phyloP scores from a whole-genome alignment of 2,797 vertebrate genomes.

The Cygnus olor region DNA sequence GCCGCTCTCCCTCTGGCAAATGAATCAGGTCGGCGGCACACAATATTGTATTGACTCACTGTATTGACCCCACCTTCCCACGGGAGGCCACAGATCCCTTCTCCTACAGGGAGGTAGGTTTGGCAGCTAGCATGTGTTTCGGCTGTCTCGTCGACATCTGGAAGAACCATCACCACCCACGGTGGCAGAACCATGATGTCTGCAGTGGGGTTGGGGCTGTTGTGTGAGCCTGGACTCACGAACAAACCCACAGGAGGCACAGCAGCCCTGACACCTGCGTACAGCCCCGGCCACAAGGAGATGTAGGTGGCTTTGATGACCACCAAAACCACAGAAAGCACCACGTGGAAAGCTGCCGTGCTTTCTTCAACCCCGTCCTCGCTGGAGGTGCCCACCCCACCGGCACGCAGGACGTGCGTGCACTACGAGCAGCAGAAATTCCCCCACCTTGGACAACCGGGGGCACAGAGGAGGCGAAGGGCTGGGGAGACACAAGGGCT shows the following conservation, averaged over 20 bases:
- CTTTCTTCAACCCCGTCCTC: not conserved
- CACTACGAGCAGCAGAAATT: too few species aligned
- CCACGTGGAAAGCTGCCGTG: too few species aligned
- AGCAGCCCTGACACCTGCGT: not conserved
- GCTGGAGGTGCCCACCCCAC: too few species aligned
- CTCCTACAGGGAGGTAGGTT: not conserved
- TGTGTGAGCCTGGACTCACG: not conserved
- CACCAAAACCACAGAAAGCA: not conserved
- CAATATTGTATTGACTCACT: fast-evolving
- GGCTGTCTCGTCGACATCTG: not conserved
- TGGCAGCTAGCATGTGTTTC: not conserved
- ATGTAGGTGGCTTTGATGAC: not conserved
- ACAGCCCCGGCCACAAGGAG: fast-evolving
- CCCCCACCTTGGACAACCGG: too few species aligned
- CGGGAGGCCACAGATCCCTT: not conserved
- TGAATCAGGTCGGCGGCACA: not conserved
- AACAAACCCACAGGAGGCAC: not conserved
- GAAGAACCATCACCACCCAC: not conserved
- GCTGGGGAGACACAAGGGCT: too few species aligned
- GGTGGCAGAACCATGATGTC: not conserved
- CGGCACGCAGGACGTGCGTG: too few species aligned
- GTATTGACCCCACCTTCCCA: fast-evolving
- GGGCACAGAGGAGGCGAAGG: too few species aligned
- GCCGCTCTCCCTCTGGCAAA: not conserved
- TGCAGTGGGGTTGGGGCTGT: not conserved